Evolutionary conservation across 2,888 invertebrate species (phyloP).

Genomic region (Rhamnusium bicolor): DNA sequence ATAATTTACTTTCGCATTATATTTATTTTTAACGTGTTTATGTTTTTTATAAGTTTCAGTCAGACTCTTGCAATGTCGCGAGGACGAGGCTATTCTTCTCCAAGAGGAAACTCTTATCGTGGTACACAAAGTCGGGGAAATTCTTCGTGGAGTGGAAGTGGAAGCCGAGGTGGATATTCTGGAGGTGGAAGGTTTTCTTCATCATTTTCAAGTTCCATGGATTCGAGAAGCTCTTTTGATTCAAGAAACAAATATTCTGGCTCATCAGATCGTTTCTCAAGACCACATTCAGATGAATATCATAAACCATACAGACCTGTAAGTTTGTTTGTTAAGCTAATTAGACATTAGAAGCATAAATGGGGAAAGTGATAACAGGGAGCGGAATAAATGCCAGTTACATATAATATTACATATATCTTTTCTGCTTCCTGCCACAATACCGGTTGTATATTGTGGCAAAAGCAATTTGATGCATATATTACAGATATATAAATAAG

Average conservation of each 20-base stretch:
- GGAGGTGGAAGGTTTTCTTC: constrained; percentile 46
- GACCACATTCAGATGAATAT: constrained; percentile 63
- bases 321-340: constrained; percentile 49
- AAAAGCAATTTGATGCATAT: no score
- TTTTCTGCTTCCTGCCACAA: no score
- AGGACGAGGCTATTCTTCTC: constrained; percentile 60
- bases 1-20: background rate
- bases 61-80: constrained; percentile 64
- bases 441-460: no score
- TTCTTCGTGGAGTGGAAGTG: constrained; percentile 59
- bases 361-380: no score
- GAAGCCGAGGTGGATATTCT: constrained; percentile 58
- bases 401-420: no score
- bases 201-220: constrained; percentile 43
- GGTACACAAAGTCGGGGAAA: constrained; percentile 58
- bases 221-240: constrained; percentile 60
- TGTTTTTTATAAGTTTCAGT: constrained; percentile 56
- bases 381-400: no score
- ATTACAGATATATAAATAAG: no score
- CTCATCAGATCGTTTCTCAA: constrained; percentile 63
- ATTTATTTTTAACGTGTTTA: constrained; percentile 1
- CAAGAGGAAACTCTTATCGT: constrained; percentile 58
- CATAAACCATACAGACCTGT: constrained; percentile 66
- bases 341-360: background rate
- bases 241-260: constrained; percentile 63